Evolutionary conservation across 92 coral and sea anemone genomes (phyloP).

Genomic region (Paragorgia papillata): DNA sequence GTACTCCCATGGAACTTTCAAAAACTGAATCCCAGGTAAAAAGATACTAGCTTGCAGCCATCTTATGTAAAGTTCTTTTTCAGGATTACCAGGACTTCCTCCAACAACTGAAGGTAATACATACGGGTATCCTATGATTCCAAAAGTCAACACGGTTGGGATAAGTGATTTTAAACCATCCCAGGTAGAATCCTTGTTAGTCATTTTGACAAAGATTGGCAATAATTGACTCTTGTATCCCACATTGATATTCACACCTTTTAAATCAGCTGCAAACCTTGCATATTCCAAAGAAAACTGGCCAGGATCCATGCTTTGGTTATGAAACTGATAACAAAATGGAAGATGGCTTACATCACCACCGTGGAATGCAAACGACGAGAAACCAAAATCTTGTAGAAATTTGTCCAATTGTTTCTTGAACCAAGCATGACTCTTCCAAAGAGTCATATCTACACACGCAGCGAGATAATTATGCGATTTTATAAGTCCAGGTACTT

Average conservation of each 20-base stretch:
- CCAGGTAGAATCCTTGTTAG: constrained; percentile 67
- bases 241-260: constrained; percentile 61
- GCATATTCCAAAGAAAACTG: constrained; percentile 64
- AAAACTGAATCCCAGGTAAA: constrained; percentile 78
- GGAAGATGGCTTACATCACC: constrained; percentile 78
- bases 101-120: constrained; percentile 76
- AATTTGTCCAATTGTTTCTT: constrained; percentile 54
- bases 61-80: constrained; percentile 73
- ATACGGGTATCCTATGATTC: constrained; percentile 82
- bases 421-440: constrained; percentile 54
- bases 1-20: constrained; percentile 73
- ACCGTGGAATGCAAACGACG: constrained; percentile 72
- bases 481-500: constrained; percentile 68
- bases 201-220: constrained; percentile 67
- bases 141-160: constrained; percentile 77
- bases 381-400: constrained; percentile 50
- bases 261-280: constrained; percentile 61
- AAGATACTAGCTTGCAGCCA: constrained; percentile 79
- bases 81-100: constrained; percentile 63
- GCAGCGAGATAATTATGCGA: constrained; percentile 72
- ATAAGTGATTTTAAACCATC: constrained; percentile 73
- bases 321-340: constrained; percentile 50
- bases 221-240: constrained; percentile 70
- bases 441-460: constrained; percentile 58
- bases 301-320: constrained; percentile 60